Conservation (phyloP, 1,140 invertebrate species). For the Solenopsis invicta region DNA sequence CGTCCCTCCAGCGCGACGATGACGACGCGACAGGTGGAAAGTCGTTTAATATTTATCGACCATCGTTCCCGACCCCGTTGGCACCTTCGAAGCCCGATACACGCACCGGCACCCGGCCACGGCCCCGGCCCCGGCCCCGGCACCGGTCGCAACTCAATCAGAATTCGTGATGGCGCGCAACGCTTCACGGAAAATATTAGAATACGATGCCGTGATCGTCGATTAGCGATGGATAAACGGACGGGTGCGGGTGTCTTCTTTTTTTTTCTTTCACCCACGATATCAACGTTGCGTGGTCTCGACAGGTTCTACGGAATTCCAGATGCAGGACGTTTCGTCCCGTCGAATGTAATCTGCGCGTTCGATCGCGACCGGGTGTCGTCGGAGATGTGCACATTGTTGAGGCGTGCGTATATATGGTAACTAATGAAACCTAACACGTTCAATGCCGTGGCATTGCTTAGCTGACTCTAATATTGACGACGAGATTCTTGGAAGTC, state of each 20-base stretch:
- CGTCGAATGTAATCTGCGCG: slow-evolving; percentile 76
- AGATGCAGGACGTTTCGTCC: slow-evolving; percentile 80
- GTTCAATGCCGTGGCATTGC: slow-evolving; percentile 37
- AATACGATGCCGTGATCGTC: slow-evolving; percentile 78
- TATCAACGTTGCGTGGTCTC: slow-evolving; percentile 34
- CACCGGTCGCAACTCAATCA: slow-evolving; percentile 58
- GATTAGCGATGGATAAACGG: slow-evolving; percentile 78
- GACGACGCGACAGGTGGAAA: slow-evolving; percentile 75
- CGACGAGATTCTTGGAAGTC: slow-evolving; percentile 39
- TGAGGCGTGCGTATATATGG: slow-evolving; percentile 7
- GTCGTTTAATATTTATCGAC: slow-evolving; percentile 85
- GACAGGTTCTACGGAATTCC: slow-evolving; percentile 79
- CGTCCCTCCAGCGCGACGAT: slow-evolving; percentile 13
- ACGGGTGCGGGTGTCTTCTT: slow-evolving; percentile 6
- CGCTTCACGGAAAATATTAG: slow-evolving; percentile 84
- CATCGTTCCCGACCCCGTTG: slow-evolving; percentile 78
- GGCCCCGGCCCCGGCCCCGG: slow-evolving; percentile 18
- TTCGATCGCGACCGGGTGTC: slow-evolving; percentile 72
- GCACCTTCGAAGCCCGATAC: slow-evolving; percentile 71
- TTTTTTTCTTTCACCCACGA: slow-evolving; percentile 30
- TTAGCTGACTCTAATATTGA: slow-evolving; percentile 40
- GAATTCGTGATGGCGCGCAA: slow-evolving; percentile 78
- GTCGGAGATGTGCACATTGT: slow-evolving; percentile 41
- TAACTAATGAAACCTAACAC: slow-evolving; percentile 49
- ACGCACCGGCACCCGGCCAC: slow-evolving; percentile 46